Evolutionary conservation across 2,797 vertebrate genomes (phyloP).

Genomic region (Smutsia temminckii): DNA sequence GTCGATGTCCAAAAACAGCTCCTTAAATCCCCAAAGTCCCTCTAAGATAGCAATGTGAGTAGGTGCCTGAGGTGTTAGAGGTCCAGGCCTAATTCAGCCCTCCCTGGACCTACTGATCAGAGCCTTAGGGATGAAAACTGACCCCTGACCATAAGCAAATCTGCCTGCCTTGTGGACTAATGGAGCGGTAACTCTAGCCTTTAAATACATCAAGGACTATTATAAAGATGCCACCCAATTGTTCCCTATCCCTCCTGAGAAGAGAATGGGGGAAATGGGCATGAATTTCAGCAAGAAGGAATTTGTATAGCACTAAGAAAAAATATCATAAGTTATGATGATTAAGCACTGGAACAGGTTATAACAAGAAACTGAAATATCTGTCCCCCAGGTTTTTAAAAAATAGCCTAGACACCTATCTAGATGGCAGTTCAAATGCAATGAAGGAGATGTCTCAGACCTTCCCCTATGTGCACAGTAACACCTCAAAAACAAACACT

Average conservation of each 20-base stretch:
- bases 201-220: conserved; percentile 7
- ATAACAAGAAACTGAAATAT: conserved; percentile 21
- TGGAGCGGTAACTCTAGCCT: not conserved
- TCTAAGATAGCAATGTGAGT: not conserved
- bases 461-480: not conserved
- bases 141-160: not conserved
- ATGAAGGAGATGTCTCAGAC: not conserved
- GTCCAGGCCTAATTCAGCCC: not conserved
- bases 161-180: not conserved
- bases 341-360: not conserved
- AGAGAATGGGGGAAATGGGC: not conserved
- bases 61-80: not conserved
- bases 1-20: not conserved
- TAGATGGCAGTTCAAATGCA: not conserved
- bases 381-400: not conserved
- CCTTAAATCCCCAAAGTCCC: not conserved
- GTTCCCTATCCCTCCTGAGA: not conserved
- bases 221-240: not conserved
- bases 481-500: not conserved
- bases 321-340: not conserved
- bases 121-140: not conserved
- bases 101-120: not conserved
- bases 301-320: not conserved
- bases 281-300: conserved; percentile 9
- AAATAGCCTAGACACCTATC: not conserved